Percentiles rank a stretch among this genome's conserved stretches.
Conservation (phyloP, 2,888 invertebrate genomes). For the Stenichneumon culpator region DNA sequence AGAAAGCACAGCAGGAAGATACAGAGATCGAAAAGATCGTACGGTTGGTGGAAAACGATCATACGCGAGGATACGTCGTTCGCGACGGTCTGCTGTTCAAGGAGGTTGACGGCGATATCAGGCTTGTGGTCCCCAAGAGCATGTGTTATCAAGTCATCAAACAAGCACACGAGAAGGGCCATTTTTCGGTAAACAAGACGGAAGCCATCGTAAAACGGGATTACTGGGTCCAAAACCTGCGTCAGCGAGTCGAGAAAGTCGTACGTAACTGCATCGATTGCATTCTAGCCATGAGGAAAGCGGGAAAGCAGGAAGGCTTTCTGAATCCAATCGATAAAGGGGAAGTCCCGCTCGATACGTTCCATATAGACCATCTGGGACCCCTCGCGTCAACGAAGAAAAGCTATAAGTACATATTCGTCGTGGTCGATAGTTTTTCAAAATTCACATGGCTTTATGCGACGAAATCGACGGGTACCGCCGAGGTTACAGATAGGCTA, state of each 20-base stretch:
- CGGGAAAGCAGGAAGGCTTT: slow-evolving; percentile 64
- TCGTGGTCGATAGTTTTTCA: slow-evolving; percentile 56
- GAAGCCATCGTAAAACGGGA: slow-evolving; percentile 62
- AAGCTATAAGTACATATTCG: slow-evolving; percentile 60
- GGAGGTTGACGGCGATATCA: slow-evolving; percentile 47
- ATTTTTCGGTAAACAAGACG: slow-evolving; percentile 64
- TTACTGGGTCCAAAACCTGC: slow-evolving; percentile 61
- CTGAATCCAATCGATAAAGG: slow-evolving; percentile 61
- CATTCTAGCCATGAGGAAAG: slow-evolving; percentile 66
- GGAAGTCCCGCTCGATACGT: slow-evolving; percentile 55
- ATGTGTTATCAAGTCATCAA: slow-evolving; percentile 62
- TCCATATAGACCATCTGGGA: slow-evolving; percentile 64
- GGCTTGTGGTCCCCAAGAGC: slow-evolving; percentile 59
- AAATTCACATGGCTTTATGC: slow-evolving; percentile 68
- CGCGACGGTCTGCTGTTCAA: slow-evolving; percentile 56
- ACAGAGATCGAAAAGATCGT: slow-evolving; percentile 21
- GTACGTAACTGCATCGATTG: slow-evolving; percentile 65
- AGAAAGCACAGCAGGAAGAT: slow-evolving; percentile 45
- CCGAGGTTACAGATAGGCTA: slow-evolving; percentile 56
- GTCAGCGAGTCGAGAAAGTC: slow-evolving; percentile 51
- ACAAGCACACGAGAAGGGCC: slow-evolving; percentile 64
- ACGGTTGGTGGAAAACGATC: neutral
- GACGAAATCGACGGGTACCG: slow-evolving; percentile 53
- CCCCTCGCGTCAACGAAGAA: slow-evolving; percentile 58
- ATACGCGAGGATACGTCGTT: slow-evolving; percentile 11